Base-by-base conservation (phyloP, 2,113 vertebrate species). In the Megaleporinus macrocephalus region DNA sequence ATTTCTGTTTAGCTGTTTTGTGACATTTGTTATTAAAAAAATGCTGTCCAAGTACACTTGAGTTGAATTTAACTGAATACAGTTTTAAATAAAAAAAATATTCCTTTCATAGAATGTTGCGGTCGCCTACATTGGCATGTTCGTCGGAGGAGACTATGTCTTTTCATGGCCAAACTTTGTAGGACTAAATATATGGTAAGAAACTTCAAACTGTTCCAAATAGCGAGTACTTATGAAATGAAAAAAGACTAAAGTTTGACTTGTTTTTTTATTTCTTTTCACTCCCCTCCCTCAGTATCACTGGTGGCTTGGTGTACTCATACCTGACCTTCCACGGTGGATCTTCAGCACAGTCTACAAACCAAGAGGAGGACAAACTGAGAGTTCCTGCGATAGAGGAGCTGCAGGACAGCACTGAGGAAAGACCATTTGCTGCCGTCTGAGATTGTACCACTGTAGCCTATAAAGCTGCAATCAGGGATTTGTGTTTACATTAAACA, bases 151-250 rank as follows among this genome's bases (percentile, higher is more conserved):
- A 89, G 97, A 99, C 89, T 98, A 99, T 73, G 57, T 96, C 74
- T 99, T 98, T 87, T 97, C 97, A 0, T 69, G 94, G 91, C 90
- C 95, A 72, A 98, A 98, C 89, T 98, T 99, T 72, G 59, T 97
- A 15, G 96, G 97, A 11, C 92, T 99, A 89, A 97, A 95, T 90
- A 96, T 99, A 90, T 98, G 96, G 96, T 99, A 91, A 95, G 95
- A 59, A 3, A 12, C 51, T 24, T 30, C n/a, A 5, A 62, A 93
- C 33, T n/a, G 33, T 68, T 74, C 20, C 33, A 49, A 24, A 55
- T 61, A 12, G 12, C 15, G 55, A 26, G 63, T 16, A 61, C 6
- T 3, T 2, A 22, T 22, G 10, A 3, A 20, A 12, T 15, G 4
- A 0, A 29, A 16, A 20, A 13, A 10, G 12, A n/a, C n/a, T n/a